phyloP scores from a whole-genome alignment of 2,888 invertebrate genomes.

The Palloptera scutellata region DNA sequence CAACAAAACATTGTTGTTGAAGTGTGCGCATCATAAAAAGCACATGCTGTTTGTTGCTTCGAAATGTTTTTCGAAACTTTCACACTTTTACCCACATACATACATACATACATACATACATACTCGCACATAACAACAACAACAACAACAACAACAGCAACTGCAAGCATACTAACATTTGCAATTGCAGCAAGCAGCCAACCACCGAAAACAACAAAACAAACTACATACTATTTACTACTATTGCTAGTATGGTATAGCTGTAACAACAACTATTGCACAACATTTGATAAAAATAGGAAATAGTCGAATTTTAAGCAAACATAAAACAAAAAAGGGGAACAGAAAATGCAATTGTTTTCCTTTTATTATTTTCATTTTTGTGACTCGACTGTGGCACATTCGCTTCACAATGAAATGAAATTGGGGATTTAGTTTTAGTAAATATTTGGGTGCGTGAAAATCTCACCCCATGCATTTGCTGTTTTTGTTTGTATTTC shows the following conservation, averaged over 20 bases:
- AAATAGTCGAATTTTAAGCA: too few relatives aligned
- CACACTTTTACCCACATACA: neutral
- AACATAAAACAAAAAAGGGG: too few relatives aligned
- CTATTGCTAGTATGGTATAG: too few relatives aligned
- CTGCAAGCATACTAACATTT: neutral
- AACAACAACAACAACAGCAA: neutral
- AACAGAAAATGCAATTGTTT: neutral
- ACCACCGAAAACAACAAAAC: too few relatives aligned
- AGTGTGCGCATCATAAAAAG: constrained; percentile 12
- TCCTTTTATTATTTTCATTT: neutral
- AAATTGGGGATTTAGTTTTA: constrained; percentile 17
- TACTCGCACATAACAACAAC: too few relatives aligned
- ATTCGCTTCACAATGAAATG: constrained; percentile 4
- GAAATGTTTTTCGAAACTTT: neutral
- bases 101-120: too few relatives aligned
- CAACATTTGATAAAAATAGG: too few relatives aligned
- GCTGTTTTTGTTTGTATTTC: neutral
- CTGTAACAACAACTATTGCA: too few relatives aligned
- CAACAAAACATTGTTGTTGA: neutral
- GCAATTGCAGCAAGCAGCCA: neutral
- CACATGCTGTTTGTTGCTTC: neutral
- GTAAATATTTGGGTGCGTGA: too few relatives aligned
- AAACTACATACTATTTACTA: too few relatives aligned
- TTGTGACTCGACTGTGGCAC: neutral
- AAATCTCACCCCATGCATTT: too few relatives aligned